Conservation (phyloP, 1,140 invertebrate genomes). For the Lerema accius region DNA sequence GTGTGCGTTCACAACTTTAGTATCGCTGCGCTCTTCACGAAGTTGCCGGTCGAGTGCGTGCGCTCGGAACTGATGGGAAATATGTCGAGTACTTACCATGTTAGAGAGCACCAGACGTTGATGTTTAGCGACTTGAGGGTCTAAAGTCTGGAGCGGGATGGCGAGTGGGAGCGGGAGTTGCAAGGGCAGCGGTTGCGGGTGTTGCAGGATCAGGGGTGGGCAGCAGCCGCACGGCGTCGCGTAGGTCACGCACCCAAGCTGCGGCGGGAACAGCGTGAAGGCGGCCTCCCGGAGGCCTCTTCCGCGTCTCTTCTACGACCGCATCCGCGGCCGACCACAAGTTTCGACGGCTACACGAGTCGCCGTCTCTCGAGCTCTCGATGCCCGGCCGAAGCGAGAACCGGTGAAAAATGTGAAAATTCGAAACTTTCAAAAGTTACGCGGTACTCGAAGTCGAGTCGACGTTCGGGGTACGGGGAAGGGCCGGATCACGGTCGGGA, state of each 20-base stretch:
- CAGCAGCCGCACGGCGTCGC: constrained; percentile 78
- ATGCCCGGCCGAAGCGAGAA: constrained; percentile 34
- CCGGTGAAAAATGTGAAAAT: constrained; percentile 34
- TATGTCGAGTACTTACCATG: constrained; percentile 74
- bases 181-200: constrained; percentile 67
- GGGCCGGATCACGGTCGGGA: constrained; percentile 57
- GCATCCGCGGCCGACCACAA: constrained; percentile 74
- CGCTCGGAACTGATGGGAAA: constrained; percentile 42
- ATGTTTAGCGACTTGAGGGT: constrained; percentile 76
- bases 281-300: constrained; percentile 78
- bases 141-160: constrained; percentile 70
- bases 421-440: constrained; percentile 61
- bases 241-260: constrained; percentile 79
- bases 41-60: constrained; percentile 51
- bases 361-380: constrained; percentile 58
- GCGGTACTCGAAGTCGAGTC: constrained; percentile 46
- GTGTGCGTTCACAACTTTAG: constrained; percentile 56
- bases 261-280: constrained; percentile 80
- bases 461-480: constrained; percentile 45
- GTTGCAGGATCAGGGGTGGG: constrained; percentile 73
- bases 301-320: constrained; percentile 71
- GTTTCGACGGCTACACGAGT: constrained; percentile 63
- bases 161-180: constrained; percentile 71
- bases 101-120: constrained; percentile 82
- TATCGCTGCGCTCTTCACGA: constrained; percentile 46